A percentile compares a stretch with the other conserved stretches of the same genome.
Evolutionary conservation across 2,113 vertebrate species (phyloP).

Genomic region (Sphyrna mokarran): DNA sequence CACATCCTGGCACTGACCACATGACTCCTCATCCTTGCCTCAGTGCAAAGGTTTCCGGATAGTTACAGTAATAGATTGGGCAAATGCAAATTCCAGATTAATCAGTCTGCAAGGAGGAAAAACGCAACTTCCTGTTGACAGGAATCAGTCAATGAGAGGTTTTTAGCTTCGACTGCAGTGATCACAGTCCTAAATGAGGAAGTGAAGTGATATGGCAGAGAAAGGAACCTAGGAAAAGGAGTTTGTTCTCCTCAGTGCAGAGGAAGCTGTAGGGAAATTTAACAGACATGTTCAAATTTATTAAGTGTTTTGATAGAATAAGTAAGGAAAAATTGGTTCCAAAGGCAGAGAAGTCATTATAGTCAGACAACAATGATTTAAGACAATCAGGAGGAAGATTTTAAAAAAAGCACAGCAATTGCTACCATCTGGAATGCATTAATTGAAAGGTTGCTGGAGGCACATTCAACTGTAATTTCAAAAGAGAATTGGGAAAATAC

Average conservation of each 20-base stretch:
- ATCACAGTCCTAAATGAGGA: not conserved
- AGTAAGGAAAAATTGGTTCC: not conserved
- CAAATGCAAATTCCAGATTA: not conserved
- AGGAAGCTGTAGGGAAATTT: not conserved
- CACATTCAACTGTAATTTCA: not conserved
- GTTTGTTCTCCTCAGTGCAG: not conserved
- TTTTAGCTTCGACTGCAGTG: not conserved
- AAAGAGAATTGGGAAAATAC: not conserved
- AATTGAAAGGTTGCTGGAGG: not conserved
- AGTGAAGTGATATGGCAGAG: not conserved
- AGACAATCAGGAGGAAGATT: not conserved
- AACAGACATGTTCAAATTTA: not conserved
- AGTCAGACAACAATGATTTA: not conserved
- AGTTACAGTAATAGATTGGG: not conserved
- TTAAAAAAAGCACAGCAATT: not conserved
- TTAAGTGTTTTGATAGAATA: not conserved
- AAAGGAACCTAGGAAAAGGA: not conserved
- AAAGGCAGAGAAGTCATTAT: not conserved
- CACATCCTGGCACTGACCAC: not conserved
- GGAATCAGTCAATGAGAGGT: not conserved
- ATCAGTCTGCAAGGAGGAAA: not conserved
- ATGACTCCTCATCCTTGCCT: not conserved
- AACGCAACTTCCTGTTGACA: not conserved
- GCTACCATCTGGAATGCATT: too few species aligned
- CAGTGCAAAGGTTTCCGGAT: not conserved